Evolutionary conservation across 2,113 vertebrate genomes (phyloP), one percentile per base, ranked within the genome.

Genomic region (Vulpes ferrilata): DNA sequence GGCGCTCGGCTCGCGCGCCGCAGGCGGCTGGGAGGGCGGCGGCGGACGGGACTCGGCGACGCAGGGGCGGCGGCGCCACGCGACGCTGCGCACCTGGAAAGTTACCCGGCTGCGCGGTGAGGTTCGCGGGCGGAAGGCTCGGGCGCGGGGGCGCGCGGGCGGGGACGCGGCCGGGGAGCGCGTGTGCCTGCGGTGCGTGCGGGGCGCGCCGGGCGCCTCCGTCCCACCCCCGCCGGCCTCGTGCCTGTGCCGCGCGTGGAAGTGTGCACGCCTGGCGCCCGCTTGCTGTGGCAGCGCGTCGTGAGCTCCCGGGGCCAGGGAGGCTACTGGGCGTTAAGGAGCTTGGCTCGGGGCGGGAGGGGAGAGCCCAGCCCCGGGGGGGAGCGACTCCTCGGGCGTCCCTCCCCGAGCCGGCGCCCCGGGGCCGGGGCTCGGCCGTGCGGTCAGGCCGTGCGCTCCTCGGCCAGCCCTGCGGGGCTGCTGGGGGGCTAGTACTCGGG

Each of bases 11-110:
- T 38, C 8, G 15, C 4, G 25, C 64, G 10, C 78, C 25, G 27
- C 53, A 0, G 87, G 76, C 19, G 55, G 73, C 95, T 1, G 57
- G 30, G 15, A 59, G 74, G 71, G 57, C 17, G 65, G 97, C 38
- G 55, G 25, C 69, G 59, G 6, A 30, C 76, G 7, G 78, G 11
- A 92, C 79, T 22, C 64, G 2, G n/a, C 22, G 90, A 64, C 73
- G 69, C 65, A 15, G 43, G n/a, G 1, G 71, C 82, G 48, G 51
- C 19, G 5, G 60, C 17, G 35, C n/a, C 23, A 25, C 51, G 80
- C 3, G 15, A 88, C 86, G 57, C 91, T 94, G 97, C 89, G 97
- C 96, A 92, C 97, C 97, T 97, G 96, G 96, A 95, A 97, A 98
- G 97, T 97, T 96, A 93, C 96, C 94, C 67, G 62, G 88, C 81